Evolutionary conservation across 2,797 vertebrate species (phyloP).

Genomic region (Tamandua tetradactyla): DNA sequence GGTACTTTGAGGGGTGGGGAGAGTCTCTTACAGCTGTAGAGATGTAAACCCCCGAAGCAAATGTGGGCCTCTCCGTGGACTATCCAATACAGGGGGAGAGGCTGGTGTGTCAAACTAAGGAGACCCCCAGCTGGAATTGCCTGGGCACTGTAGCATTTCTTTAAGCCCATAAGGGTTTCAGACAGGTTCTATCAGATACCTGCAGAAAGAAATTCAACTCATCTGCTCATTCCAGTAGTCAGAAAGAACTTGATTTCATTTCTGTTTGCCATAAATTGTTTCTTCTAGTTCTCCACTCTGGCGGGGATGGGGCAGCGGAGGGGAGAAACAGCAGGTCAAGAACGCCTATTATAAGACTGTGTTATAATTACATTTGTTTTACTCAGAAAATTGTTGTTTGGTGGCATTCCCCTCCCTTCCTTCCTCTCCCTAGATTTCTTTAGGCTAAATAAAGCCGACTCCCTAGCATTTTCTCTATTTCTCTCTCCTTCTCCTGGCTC

Average conservation of each 20-base stretch:
- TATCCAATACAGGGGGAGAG: not conserved
- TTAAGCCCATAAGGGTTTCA: too few species aligned
- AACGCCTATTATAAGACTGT: constrained; percentile 19
- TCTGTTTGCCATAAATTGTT: not conserved
- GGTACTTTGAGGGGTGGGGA: constrained; percentile 84
- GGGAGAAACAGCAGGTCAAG: constrained; percentile 1
- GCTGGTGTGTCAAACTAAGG: not conserved
- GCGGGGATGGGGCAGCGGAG: not conserved
- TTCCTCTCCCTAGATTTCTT: constrained; percentile 55
- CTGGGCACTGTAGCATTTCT: not conserved
- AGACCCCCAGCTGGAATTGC: not conserved
- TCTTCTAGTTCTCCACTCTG: not conserved
- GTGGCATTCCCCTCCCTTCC: constrained; percentile 45
- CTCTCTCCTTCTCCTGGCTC: constrained; percentile 42
- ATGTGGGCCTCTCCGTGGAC: too few species aligned
- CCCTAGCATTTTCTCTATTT: constrained; percentile 60
- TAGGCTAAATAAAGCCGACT: constrained; percentile 68
- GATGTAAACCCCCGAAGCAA: not conserved
- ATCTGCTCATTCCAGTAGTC: not conserved
- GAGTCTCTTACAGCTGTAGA: not conserved
- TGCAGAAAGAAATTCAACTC: not conserved
- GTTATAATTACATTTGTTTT: constrained; percentile 65
- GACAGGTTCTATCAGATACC: not conserved
- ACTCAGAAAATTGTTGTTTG: constrained; percentile 70
- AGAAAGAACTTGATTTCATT: not conserved